phyloP scores from a whole-genome alignment of 2,797 vertebrate species.

The Tamandua tetradactyla region DNA sequence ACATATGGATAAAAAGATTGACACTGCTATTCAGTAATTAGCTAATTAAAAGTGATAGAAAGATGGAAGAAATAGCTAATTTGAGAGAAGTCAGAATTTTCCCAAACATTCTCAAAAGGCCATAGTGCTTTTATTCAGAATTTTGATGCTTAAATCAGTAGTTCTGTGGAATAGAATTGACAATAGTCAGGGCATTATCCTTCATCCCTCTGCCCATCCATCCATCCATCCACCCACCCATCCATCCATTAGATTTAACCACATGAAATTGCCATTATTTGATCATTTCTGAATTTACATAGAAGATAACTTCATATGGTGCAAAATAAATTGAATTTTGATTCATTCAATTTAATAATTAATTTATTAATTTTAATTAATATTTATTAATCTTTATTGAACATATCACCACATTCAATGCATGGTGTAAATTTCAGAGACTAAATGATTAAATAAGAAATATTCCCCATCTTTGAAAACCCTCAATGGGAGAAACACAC shows the following conservation, averaged over 20 bases:
- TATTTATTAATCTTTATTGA: not conserved
- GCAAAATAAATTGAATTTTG: slow-evolving; percentile 42
- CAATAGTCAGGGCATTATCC: not conserved
- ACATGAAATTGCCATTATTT: not conserved
- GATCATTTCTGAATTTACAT: slow-evolving; percentile 4
- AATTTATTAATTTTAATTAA: too few relatives aligned
- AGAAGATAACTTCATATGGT: not conserved
- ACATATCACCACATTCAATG: not conserved
- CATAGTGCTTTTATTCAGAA: not conserved
- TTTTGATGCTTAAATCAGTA: slow-evolving; percentile 27
- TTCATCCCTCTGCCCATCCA: not conserved
- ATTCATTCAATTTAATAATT: too few relatives aligned
- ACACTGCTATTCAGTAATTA: slow-evolving; percentile 34
- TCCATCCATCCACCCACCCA: not conserved
- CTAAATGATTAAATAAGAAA: not conserved
- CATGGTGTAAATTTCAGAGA: not conserved
- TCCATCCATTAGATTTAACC: not conserved
- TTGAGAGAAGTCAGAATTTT: slow-evolving; percentile 27
- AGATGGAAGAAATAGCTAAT: slow-evolving; percentile 50
- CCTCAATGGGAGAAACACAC: not conserved
- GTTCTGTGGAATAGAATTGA: not conserved
- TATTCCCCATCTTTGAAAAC: not conserved
- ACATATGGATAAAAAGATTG: slow-evolving; percentile 26
- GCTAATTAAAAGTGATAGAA: slow-evolving; percentile 45
- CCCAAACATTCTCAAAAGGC: not conserved